phyloP scores from a whole-genome alignment of 2,797 vertebrate genomes.

The Alfaro cultratus region DNA sequence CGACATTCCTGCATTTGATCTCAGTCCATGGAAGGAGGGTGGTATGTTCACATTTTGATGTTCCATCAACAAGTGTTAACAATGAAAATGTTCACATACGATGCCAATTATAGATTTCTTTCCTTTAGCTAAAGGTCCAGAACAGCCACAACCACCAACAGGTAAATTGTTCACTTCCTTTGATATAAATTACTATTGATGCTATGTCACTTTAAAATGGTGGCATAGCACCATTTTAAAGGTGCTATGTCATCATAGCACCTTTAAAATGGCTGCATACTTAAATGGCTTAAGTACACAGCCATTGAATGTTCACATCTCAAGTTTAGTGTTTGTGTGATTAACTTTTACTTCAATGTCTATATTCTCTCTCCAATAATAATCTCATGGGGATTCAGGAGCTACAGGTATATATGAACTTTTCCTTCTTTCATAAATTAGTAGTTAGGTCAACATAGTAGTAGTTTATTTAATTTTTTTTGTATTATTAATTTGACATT shows the following conservation, averaged over 20 bases:
- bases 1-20: constrained; percentile 73
- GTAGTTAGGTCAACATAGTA: not conserved
- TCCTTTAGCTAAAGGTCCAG: not conserved
- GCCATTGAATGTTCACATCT: not conserved
- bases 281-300: not conserved
- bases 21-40: constrained; percentile 78
- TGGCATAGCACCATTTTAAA: no score
- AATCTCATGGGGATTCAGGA: not conserved
- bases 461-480: not conserved
- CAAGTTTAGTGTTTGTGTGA: not conserved
- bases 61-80: not conserved
- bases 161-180: not conserved
- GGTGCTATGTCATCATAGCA: no score
- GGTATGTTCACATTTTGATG: constrained; percentile 48
- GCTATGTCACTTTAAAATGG: not conserved
- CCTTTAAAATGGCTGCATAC: not conserved
- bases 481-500: no score
- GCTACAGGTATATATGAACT: constrained; percentile 4
- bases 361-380: not conserved
- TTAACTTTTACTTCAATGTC: not conserved
- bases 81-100: no score
- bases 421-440: not conserved
- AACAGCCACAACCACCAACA: not conserved
- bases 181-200: not conserved
- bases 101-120: not conserved